phyloP scores from a whole-genome alignment of 2,888 invertebrate species.

The Dicycla oo region DNA sequence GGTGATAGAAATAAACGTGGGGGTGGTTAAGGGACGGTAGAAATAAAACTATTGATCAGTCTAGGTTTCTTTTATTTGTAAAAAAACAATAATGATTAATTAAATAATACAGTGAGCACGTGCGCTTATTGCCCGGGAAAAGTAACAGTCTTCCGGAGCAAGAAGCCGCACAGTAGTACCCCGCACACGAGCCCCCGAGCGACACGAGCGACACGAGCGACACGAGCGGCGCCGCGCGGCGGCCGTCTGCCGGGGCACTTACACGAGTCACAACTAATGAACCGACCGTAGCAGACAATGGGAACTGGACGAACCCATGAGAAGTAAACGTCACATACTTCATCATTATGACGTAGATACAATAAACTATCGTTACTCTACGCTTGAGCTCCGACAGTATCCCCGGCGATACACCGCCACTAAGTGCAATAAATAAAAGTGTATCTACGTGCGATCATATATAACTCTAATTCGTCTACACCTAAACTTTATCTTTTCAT shows the following conservation, averaged over 20 bases:
- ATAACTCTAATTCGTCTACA: constrained; percentile 76
- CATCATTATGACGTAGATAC: constrained; percentile 41
- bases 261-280: constrained; percentile 65
- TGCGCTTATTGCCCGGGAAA: constrained; percentile 90
- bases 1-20: constrained; percentile 66
- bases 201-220: constrained; percentile 44
- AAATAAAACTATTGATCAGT: constrained; percentile 81
- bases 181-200: constrained; percentile 46
- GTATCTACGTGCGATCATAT: constrained; percentile 86
- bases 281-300: constrained; percentile 67
- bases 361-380: constrained; percentile 73
- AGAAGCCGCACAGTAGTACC: constrained; percentile 79
- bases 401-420: constrained; percentile 69
- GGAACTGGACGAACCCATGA: constrained; percentile 61
- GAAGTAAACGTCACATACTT: constrained; percentile 45
- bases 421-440: constrained; percentile 80
- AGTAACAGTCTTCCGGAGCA: constrained; percentile 89
- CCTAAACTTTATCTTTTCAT: constrained; percentile 73
- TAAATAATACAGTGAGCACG: constrained; percentile 86
- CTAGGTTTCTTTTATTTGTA: constrained; percentile 89
- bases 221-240: neutral
- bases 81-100: constrained; percentile 83
- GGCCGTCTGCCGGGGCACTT: constrained; percentile 53
- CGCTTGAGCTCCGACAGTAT: constrained; percentile 72
- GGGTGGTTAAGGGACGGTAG: constrained; percentile 8